Base-by-base conservation (phyloP, 2,888 invertebrate species). In the Gandaritis pyraliata region DNA sequence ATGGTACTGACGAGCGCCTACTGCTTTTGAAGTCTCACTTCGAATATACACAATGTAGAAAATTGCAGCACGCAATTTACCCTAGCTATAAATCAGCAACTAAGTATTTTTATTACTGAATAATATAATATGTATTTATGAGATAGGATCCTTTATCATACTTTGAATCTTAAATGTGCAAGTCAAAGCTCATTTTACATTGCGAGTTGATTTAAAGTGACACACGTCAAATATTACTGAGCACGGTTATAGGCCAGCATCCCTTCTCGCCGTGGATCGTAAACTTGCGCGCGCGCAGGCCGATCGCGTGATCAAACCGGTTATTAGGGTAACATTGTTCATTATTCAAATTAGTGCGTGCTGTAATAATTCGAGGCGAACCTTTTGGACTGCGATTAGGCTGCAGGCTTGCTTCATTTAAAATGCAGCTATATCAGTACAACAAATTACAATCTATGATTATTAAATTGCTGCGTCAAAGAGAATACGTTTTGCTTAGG, bases 341-440 rank as follows among this genome's bases (percentile, higher is more conserved):
- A 88, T 89, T 89, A 90, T 90, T 89, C 85, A 89, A 89, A 89
- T 90, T 88, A 88, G 85, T 86, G 83, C 86, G 83, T 85, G 87
- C 81, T 87, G 86, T 82, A 87, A 85, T 86, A 85, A 86, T 86
- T 87, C 81, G 82, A 84, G 78, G 48, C 48, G 48, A 78, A 78
- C 81, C 78, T 74, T 80, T 83, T 75, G 72, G 76, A 72, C 77
- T 61, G 76, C 74, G 79, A 80, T 83, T 82, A 82, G 80, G 70
- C 71, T 63, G 69, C 65, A 69, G 61, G 60, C 63, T 55, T 43
- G 58, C 23, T 23, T 50, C 23, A 55, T 64, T 65, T 57, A 56
- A 51, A 59, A 63, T 60, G 62, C 59, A 43, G 43, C 49, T 61
- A 62, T 53, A 62, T 53, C 50, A 36, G 49, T 49, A 38, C 47